phyloP scores from a whole-genome alignment of 1,140 invertebrate species.

The Acromyrmex charruanus region DNA sequence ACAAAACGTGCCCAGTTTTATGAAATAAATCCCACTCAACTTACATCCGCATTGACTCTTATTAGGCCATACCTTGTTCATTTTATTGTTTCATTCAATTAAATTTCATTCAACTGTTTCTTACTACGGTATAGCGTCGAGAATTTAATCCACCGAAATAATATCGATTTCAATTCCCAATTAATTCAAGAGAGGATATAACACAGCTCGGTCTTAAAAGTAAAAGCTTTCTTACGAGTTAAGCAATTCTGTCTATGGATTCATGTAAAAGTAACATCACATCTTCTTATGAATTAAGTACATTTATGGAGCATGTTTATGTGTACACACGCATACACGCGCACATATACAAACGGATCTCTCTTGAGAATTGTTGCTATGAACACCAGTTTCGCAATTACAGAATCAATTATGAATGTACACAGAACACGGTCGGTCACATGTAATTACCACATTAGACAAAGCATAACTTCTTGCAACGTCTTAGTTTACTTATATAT shows the following conservation, averaged over 20 bases:
- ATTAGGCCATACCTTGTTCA: no score
- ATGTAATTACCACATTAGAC: background rate
- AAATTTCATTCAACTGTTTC: background rate
- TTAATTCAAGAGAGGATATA: conserved; percentile 55
- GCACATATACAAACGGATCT: conserved; percentile 51
- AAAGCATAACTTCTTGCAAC: conserved; percentile 8
- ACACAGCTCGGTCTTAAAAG: conserved; percentile 72
- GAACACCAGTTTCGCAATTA: conserved; percentile 4
- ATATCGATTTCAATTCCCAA: conserved; percentile 13
- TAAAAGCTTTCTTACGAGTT: conserved; percentile 70
- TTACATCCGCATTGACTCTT: no score
- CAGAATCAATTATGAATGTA: conserved; percentile 2
- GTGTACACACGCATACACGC: background rate
- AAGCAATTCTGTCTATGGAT: conserved; percentile 59
- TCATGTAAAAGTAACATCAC: conserved; percentile 74
- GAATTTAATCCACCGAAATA: conserved; percentile 6
- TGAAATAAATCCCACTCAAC: background rate
- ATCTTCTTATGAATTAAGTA: conserved; percentile 70
- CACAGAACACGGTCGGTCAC: conserved; percentile 20
- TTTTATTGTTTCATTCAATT: background rate
- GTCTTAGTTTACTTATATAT: conserved; percentile 1
- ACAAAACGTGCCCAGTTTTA: background rate
- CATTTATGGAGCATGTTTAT: conserved; percentile 37
- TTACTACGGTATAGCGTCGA: background rate
- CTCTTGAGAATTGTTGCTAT: conserved; percentile 44